Percentiles rank a stretch among this genome's conserved stretches.
Evolutionary conservation across 1,140 invertebrate genomes (phyloP).

Genomic region (Homarus americanus): DNA sequence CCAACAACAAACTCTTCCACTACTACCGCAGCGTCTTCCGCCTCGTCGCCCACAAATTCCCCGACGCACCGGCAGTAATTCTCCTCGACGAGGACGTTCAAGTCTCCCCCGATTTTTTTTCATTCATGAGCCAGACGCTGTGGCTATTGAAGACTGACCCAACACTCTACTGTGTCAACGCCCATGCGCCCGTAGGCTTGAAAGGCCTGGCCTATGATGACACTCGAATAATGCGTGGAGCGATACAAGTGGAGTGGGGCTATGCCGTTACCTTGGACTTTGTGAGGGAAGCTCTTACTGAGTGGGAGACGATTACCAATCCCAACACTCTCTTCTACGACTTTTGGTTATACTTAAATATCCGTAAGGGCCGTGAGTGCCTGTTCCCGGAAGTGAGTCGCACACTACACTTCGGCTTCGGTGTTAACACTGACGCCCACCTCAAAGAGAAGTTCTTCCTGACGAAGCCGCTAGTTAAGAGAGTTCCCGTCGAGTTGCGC

Average conservation of each 20-base stretch:
- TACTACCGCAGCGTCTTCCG: slow-evolving; percentile 59
- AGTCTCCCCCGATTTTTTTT: slow-evolving; percentile 84
- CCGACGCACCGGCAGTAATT: slow-evolving; percentile 78
- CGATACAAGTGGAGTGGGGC: slow-evolving; percentile 70
- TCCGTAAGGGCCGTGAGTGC: slow-evolving; percentile 56
- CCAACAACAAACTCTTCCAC: slow-evolving; percentile 38
- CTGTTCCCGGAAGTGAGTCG: slow-evolving; percentile 65
- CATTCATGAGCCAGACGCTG: slow-evolving; percentile 83
- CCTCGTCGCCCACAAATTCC: slow-evolving; percentile 37
- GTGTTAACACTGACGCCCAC: slow-evolving; percentile 44
- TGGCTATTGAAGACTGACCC: slow-evolving; percentile 81
- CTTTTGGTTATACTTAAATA: slow-evolving; percentile 62
- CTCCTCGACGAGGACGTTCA: slow-evolving; percentile 85
- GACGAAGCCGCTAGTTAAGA: slow-evolving; percentile 17
- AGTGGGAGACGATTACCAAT: slow-evolving; percentile 31
- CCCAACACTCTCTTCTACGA: slow-evolving; percentile 63
- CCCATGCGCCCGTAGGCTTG: slow-evolving; percentile 76
- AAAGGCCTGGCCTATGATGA: slow-evolving; percentile 11
- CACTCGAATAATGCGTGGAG: slow-evolving; percentile 40
- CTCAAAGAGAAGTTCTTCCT: slow-evolving; percentile 29
- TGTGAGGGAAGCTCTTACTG: slow-evolving; percentile 48
- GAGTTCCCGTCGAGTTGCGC: not conserved
- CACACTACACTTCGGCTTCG: slow-evolving; percentile 66
- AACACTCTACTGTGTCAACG: slow-evolving; percentile 83
- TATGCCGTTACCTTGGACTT: slow-evolving; percentile 65